Evolutionary conservation across 2,797 vertebrate species (phyloP), one percentile per base, ranked within the genome.

Genomic region (Chlorospingus semifuscus): DNA sequence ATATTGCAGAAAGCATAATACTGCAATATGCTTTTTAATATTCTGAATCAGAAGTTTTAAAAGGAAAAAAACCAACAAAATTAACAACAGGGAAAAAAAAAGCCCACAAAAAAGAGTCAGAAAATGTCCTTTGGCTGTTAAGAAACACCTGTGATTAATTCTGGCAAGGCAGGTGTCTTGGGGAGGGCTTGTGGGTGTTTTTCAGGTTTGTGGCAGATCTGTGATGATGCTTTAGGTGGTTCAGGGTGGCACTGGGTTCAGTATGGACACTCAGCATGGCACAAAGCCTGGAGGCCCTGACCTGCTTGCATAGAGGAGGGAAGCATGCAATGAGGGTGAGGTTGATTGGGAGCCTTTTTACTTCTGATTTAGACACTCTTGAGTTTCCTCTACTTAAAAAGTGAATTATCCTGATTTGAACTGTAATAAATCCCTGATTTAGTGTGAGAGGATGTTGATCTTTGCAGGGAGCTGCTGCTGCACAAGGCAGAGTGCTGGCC

Each of bases 211-310:
- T 75, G 9, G 8, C 3, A 41, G 20, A 9, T 79, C 23, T 3
- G 20, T 30, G 49, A 1, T 32, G n/a, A 15, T 79, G 12, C 6
- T 56, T 69, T 44, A 19, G 56, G 56, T 56, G n/a, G 4, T 11
- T 49, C 20, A 63, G 49, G 22, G 4, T 10, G 21, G 36, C 6
- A 2, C 0, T 64, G 46, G 8, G 3, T 2, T 2, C 4, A 5
- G 17, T 0, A 1, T 29, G 39, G 52, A 2, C 52, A 20, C 8
- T 34, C 5, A 20, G 65, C 0, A 2, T 1, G 6, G 21, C 6
- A 5, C 26, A 5, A 4, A 49, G 18, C 60, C 16, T 75, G 32
- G n/a, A 68, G 42, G 37, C 0, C 0, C 6, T 1, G 8, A 6
- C 18, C 6, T 39, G 49, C 2, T 22, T 44, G 11, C 0, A 0